Conservation (phyloP, 2,113 vertebrate genomes). For the Anolis carolinensis region DNA sequence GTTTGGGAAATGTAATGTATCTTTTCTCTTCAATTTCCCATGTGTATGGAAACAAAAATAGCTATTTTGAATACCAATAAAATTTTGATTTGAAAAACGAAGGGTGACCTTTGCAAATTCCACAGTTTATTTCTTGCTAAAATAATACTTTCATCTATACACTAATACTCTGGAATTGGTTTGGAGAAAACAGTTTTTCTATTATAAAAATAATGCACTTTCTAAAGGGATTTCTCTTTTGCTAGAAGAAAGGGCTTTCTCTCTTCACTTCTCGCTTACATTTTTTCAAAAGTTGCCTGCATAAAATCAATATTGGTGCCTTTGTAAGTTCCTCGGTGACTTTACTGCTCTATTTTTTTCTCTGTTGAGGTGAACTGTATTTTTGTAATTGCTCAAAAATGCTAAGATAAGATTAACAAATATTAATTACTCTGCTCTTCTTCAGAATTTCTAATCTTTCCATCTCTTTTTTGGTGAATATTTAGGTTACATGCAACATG, state of each 20-base stretch:
- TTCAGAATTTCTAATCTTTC: slow-evolving; percentile 11
- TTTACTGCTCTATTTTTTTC: background rate
- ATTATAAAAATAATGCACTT: too few relatives aligned
- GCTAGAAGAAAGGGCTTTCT: slow-evolving; percentile 24
- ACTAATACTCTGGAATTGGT: slow-evolving; percentile 20
- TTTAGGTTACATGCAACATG: slow-evolving; percentile 7
- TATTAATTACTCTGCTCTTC: slow-evolving; percentile 17
- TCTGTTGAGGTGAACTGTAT: background rate
- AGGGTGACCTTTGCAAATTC: too few relatives aligned
- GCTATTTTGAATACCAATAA: too few relatives aligned
- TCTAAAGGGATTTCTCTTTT: slow-evolving; percentile 26
- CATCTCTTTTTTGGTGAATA: slow-evolving; percentile 26
- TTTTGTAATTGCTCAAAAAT: slow-evolving; percentile 28
- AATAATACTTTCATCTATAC: background rate
- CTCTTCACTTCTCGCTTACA: background rate
- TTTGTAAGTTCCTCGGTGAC: slow-evolving; percentile 29
- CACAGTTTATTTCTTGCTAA: too few relatives aligned
- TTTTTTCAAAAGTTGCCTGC: background rate
- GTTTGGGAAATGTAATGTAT: too few relatives aligned
- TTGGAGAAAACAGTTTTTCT: slow-evolving; percentile 3
- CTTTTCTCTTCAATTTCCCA: too few relatives aligned
- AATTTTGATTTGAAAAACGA: too few relatives aligned
- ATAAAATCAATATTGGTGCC: slow-evolving; percentile 1
- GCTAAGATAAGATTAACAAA: background rate
- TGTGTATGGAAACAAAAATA: too few relatives aligned